These are phyloP conservation scores for Cepaea nemoralis DNA, from an alignment of 1,140 invertebrate genomes.

Conservation along the genomic window DNA sequence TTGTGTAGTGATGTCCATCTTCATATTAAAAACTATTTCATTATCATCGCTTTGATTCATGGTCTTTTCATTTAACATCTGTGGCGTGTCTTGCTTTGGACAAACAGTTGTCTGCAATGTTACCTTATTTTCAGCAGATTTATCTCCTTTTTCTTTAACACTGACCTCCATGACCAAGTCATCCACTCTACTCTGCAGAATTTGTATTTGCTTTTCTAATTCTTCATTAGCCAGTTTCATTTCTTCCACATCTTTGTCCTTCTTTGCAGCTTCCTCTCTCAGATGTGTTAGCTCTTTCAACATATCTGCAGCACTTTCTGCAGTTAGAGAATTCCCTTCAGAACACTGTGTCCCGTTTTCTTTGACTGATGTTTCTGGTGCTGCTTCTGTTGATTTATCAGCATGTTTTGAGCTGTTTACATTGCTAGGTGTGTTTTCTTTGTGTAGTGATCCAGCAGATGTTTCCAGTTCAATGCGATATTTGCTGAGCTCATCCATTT, in stretches of 20 bases:
- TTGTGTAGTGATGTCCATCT: not conserved
- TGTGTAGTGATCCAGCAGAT: not conserved
- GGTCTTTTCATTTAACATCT: not conserved
- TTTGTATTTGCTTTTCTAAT: conserved; percentile 16
- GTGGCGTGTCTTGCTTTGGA: not conserved
- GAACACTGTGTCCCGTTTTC: not conserved
- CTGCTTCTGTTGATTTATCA: not conserved
- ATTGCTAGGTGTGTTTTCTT: not conserved
- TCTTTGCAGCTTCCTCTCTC: conserved; percentile 17
- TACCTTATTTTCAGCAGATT: not conserved
- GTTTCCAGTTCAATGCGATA: not conserved
- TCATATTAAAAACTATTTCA: not conserved
- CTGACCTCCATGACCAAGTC: not conserved
- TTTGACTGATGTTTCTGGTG: not conserved
- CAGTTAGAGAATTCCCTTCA: not conserved
- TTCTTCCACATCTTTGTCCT: not conserved
- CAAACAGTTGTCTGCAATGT: not conserved
- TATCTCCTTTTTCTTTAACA: not conserved
- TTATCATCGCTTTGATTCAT: conserved; percentile 8
- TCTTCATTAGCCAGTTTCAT: conserved; percentile 5
- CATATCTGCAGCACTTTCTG: not conserved
- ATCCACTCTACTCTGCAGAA: not conserved
- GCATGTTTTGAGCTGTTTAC: not conserved
- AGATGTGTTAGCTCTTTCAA: not conserved
- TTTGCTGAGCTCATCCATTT: conserved; percentile 25